Evolutionary conservation across 2,113 vertebrate species (phyloP), one percentile per base, ranked within the genome.

Genomic region (Bucco capensis): DNA sequence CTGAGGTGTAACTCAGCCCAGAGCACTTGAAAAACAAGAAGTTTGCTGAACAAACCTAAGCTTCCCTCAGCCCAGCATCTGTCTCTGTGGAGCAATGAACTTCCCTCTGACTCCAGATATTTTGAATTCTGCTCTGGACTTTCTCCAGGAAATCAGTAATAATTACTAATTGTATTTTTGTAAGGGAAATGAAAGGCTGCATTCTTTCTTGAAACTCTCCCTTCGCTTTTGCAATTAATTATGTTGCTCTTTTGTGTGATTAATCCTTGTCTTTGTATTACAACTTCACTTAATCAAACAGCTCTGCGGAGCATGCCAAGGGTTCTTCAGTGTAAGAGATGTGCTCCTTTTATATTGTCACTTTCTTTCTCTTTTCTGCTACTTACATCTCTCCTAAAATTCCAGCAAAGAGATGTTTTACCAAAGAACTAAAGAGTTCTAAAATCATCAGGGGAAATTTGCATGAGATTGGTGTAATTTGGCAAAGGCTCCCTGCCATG

Each of bases 151-250:
- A 99, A 98, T 98, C 97, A 95, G 97, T 98, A 98, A 98, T 98
- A 98, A 98, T 98, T 97, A 97, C 98, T 98, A 98, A 99, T 99
- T 98, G 98, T 98, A 98, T 99, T 98, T 98, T 99, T 98, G 97
- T 98, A 98, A 98, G 97, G 97, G 97, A 98, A 98, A 98, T 97
- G 98, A 97, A 96, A 97, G 97, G 97, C 97, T 96, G 86, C 96
- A 98, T 98, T 97, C 97, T 97, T 97, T 97, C 95, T 95, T 94
- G 94, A 97, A 97, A 98, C 97, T 97, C 98, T 98, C 98, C 97
- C 97, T 98, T 97, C 97, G 93, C 96, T 97, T 96, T 96, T 96
- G 92, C 97, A 97, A 96, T 97, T 97, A 97, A 97, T 97, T 97
- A 97, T 94, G 90, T 96, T 97, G 93, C 96, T 96, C 88, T 95